Conservation (phyloP, 2,113 vertebrate species). For the Macquaria ambigua region DNA sequence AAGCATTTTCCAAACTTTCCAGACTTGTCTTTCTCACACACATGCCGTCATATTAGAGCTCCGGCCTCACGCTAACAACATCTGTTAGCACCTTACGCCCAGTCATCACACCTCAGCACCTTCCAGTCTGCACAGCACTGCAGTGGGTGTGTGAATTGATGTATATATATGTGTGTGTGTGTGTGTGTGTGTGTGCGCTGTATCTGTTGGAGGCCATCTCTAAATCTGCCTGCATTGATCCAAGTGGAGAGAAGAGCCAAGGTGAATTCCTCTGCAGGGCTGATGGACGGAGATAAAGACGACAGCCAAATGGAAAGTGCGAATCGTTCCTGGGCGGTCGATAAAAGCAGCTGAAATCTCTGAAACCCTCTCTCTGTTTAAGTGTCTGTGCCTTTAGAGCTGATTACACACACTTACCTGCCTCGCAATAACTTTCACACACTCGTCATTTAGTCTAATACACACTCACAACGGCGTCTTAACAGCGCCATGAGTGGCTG, state of each 20-base stretch:
- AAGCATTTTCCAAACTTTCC: too few species aligned
- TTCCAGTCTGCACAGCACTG: not conserved
- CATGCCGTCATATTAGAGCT: not conserved
- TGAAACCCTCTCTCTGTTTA: constrained; percentile 28
- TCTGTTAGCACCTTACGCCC: constrained; percentile 23
- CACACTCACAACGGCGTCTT: not conserved
- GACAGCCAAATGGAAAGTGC: constrained; percentile 51
- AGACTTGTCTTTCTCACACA: too few species aligned
- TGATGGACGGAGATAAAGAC: constrained; percentile 59
- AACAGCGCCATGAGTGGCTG: not conserved
- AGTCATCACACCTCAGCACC: constrained; percentile 14
- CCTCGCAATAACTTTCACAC: not conserved
- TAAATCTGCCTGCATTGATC: constrained; percentile 65
- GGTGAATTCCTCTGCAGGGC: constrained; percentile 47
- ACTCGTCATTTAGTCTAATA: constrained; percentile 6
- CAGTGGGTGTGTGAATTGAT: constrained; percentile 14
- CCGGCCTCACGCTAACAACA: not conserved
- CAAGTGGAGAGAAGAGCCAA: constrained; percentile 16
- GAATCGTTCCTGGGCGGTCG: constrained; percentile 27
- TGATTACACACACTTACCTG: constrained; percentile 41
- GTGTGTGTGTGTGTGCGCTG: constrained; percentile 21
- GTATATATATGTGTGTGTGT: not conserved
- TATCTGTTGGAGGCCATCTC: constrained; percentile 41
- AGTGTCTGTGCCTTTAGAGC: constrained; percentile 28
- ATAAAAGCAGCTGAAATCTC: constrained; percentile 39